Evolutionary conservation across 2,113 vertebrate species (phyloP).

Genomic region (Taxidea taxus): DNA sequence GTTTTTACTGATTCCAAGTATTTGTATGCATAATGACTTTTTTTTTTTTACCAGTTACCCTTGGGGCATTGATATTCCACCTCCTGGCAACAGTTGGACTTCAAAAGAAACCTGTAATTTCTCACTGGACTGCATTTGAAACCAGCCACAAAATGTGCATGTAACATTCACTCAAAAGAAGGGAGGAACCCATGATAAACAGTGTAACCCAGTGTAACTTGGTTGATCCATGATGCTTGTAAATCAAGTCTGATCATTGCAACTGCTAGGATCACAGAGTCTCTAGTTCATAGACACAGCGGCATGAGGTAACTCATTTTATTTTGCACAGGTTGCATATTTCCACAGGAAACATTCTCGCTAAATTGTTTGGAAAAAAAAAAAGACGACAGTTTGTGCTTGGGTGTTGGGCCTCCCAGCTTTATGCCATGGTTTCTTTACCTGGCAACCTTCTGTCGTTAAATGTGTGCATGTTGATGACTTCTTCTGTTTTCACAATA

Average conservation of each 20-base stretch:
- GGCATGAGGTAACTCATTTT: slow-evolving; percentile 97
- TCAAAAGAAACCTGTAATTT: slow-evolving; percentile 85
- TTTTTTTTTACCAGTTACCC: slow-evolving; percentile 53
- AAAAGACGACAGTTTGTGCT: slow-evolving; percentile 91
- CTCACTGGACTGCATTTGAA: slow-evolving; percentile 84
- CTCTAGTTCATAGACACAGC: slow-evolving; percentile 91
- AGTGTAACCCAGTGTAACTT: slow-evolving; percentile 84
- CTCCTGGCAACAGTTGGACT: slow-evolving; percentile 79
- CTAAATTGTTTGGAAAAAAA: slow-evolving; percentile 89
- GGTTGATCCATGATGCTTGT: slow-evolving; percentile 85
- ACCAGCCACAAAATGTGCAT: slow-evolving; percentile 86
- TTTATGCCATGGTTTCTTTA: slow-evolving; percentile 99
- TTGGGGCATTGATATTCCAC: slow-evolving; percentile 65
- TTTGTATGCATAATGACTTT: slow-evolving; percentile 74
- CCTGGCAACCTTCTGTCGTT: slow-evolving; percentile 99
- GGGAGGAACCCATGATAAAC: slow-evolving; percentile 85
- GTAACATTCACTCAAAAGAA: slow-evolving; percentile 86
- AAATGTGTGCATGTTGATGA: slow-evolving; percentile 99
- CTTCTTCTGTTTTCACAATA: slow-evolving; percentile 98
- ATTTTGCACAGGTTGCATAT: slow-evolving; percentile 97
- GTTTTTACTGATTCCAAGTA: slow-evolving; percentile 72
- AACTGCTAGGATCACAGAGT: slow-evolving; percentile 87
- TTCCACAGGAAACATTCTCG: slow-evolving; percentile 99
- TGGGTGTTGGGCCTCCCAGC: slow-evolving; percentile 86
- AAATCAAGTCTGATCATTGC: slow-evolving; percentile 85